Conservation (phyloP, 2,113 vertebrate genomes). For the Helogale parvula region DNA sequence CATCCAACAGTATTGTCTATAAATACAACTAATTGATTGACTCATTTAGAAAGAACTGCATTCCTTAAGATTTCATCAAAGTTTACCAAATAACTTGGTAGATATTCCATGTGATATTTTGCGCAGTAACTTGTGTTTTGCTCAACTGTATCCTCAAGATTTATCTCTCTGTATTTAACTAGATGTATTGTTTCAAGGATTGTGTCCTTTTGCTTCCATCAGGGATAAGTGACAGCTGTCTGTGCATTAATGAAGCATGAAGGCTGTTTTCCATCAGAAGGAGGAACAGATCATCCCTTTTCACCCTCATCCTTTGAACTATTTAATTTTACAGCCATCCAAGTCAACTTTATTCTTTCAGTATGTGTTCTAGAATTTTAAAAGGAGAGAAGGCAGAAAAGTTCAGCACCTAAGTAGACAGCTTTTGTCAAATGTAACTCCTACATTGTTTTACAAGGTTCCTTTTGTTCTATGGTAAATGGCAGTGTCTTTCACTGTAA, state of each 20-base stretch:
- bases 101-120: conserved; percentile 68
- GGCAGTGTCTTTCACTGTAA: conserved; percentile 34
- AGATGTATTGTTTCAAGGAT: conserved; percentile 71
- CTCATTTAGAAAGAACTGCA: not conserved
- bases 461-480: conserved; percentile 47
- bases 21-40: not conserved
- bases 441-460: conserved; percentile 66
- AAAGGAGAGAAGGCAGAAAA: conserved; percentile 71
- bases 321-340: conserved; percentile 72
- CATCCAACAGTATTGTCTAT: not conserved
- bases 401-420: conserved; percentile 53
- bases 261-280: conserved; percentile 48
- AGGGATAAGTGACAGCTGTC: conserved; percentile 84
- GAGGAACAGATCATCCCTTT: conserved; percentile 71
- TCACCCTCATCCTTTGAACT: conserved; percentile 70
- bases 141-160: conserved; percentile 53
- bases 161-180: conserved; percentile 70
- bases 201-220: conserved; percentile 77
- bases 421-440: conserved; percentile 59
- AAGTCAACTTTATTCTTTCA: conserved; percentile 76
- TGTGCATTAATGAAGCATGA: conserved; percentile 79
- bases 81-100: conserved; percentile 27
- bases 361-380: conserved; percentile 74
- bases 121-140: conserved; percentile 58
- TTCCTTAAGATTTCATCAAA: conserved; percentile 67